Conservation (phyloP, 2,113 vertebrate genomes). For the Carassius carassius region DNA sequence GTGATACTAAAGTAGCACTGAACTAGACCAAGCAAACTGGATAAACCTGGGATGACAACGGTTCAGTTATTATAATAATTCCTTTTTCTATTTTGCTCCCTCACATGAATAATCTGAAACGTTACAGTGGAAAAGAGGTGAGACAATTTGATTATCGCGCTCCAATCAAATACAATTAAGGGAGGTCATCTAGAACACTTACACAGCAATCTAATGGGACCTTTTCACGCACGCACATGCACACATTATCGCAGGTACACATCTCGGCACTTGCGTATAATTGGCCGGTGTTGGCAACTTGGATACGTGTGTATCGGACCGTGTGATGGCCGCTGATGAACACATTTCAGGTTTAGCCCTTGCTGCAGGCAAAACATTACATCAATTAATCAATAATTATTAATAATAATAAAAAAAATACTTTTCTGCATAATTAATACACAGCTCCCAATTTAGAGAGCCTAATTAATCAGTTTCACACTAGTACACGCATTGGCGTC, state of each 20-base stretch:
- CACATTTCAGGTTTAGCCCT: constrained; percentile 63
- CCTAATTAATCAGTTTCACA: constrained; percentile 74
- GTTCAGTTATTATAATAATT: constrained; percentile 4
- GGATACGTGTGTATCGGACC: constrained; percentile 49
- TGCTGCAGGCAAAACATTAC: constrained; percentile 58
- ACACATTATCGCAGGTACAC: constrained; percentile 12
- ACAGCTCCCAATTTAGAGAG: constrained; percentile 66
- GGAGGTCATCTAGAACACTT: constrained; percentile 72
- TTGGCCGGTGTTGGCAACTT: constrained; percentile 11
- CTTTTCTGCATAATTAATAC: constrained; percentile 77
- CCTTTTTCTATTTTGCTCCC: constrained; percentile 45
- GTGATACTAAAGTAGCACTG: background rate
- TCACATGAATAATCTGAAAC: constrained; percentile 52
- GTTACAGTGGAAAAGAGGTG: constrained; percentile 56
- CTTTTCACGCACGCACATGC: constrained; percentile 6
- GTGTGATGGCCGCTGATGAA: constrained; percentile 44
- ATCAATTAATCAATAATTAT: constrained; percentile 73
- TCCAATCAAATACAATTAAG: constrained; percentile 70
- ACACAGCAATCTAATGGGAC: constrained; percentile 65
- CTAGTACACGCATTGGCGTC: constrained; percentile 21
- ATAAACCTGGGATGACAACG: background rate
- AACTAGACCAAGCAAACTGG: no score
- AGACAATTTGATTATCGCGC: constrained; percentile 69
- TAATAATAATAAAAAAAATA: constrained; percentile 71
- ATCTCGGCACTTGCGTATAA: background rate